These are phyloP conservation scores for Cephalopterus ornatus DNA, from an alignment of 2,113 vertebrate genomes.

Conservation along the genomic window DNA sequence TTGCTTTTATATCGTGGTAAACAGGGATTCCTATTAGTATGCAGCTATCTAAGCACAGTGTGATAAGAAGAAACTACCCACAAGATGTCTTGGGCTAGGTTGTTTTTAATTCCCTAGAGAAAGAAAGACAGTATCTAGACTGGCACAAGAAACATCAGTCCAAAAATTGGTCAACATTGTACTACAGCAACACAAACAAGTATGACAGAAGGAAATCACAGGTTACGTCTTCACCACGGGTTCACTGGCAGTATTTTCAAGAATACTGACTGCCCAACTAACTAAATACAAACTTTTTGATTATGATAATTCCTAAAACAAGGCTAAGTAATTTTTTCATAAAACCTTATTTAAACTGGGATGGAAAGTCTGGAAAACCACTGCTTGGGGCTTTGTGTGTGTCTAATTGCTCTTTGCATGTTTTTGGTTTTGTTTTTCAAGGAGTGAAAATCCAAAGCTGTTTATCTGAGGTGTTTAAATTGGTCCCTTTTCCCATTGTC, in stretches of 20 bases:
- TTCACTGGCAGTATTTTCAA: background rate
- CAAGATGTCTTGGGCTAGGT: background rate
- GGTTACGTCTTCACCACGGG: background rate
- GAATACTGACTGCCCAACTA: background rate
- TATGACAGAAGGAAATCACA: background rate
- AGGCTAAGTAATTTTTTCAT: background rate
- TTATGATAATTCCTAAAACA: background rate
- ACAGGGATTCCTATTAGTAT: background rate
- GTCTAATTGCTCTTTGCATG: background rate
- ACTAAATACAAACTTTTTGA: background rate
- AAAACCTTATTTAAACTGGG: background rate
- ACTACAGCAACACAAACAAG: constrained; percentile 10
- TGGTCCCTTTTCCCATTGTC: background rate
- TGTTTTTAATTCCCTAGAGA: background rate
- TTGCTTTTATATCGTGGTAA: constrained; percentile 57
- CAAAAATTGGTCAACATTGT: background rate
- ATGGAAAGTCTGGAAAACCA: background rate
- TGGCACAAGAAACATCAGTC: background rate
- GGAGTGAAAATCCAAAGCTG: background rate
- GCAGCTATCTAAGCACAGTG: constrained; percentile 43
- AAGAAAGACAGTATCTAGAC: background rate
- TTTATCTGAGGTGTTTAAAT: background rate
- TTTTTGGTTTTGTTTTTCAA: background rate
- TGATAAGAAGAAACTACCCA: constrained; percentile 7
- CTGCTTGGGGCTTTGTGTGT: background rate